phyloP scores from a whole-genome alignment of 2,797 vertebrate genomes.

The Enteromius anoplus region DNA sequence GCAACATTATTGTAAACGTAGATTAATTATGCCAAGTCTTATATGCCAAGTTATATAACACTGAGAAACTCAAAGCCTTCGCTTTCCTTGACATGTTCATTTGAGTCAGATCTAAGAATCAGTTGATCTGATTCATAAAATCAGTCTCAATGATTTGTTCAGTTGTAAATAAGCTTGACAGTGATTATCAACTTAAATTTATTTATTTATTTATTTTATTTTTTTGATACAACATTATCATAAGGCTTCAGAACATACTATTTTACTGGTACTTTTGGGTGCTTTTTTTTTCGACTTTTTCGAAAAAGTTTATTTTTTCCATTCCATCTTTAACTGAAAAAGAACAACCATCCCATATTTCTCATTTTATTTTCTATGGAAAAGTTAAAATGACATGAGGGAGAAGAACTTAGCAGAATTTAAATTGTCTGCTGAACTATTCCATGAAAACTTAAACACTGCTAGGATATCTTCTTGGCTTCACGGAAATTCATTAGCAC shows the following conservation, averaged over 20 bases:
- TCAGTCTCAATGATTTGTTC: neutral
- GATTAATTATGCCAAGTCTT: neutral
- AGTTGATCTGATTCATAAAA: neutral
- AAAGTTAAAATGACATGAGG: neutral
- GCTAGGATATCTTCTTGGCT: neutral
- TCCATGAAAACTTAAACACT: neutral
- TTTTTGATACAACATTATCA: neutral
- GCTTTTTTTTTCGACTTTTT: neutral
- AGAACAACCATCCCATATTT: neutral
- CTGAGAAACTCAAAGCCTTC: neutral
- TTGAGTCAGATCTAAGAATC: neutral
- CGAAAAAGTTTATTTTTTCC: too few species aligned
- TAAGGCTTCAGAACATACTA: neutral
- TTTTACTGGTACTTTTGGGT: neutral
- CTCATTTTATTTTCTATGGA: neutral
- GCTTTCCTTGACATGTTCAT: neutral
- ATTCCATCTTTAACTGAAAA: neutral
- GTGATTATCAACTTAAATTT: neutral
- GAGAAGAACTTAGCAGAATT: neutral
- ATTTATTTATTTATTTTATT: too few species aligned
- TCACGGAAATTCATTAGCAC: slow-evolving; percentile 13
- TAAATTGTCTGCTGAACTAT: neutral
- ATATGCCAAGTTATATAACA: neutral
- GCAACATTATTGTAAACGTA: neutral
- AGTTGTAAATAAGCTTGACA: neutral